phyloP scores from a whole-genome alignment of 1,140 invertebrate species.

The Mamestra configurata region DNA sequence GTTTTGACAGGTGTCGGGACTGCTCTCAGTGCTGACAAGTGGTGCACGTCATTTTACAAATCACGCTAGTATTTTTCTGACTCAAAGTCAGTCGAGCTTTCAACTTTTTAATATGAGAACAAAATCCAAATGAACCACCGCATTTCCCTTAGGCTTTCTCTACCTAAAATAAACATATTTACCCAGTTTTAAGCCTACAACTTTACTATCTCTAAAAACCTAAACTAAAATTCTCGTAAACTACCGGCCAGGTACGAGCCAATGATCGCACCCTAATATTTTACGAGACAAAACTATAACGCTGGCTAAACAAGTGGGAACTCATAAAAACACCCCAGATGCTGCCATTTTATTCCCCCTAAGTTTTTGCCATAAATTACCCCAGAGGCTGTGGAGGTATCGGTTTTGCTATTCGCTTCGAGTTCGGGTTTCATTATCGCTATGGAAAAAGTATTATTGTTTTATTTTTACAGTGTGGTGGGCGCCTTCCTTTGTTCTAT shows the following conservation, averaged over 20 bases:
- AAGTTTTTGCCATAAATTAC: conserved; percentile 18
- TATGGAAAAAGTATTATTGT: background rate
- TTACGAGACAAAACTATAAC: conserved; percentile 14
- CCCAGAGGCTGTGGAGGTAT: background rate
- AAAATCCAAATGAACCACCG: too few relatives aligned
- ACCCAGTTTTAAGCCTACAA: too few relatives aligned
- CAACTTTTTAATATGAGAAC: too few relatives aligned
- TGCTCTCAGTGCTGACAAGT: too few relatives aligned
- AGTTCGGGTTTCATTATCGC: conserved; percentile 4
- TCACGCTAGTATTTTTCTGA: too few relatives aligned
- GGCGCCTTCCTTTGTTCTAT: too few relatives aligned
- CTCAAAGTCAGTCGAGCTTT: too few relatives aligned
- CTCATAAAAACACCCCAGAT: conserved; percentile 20
- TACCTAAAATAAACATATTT: too few relatives aligned
- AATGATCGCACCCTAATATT: conserved; percentile 7
- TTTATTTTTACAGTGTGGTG: background rate
- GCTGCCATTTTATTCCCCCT: background rate
- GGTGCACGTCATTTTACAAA: too few relatives aligned
- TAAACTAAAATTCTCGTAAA: background rate
- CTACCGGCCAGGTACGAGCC: background rate
- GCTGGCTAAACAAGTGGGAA: conserved; percentile 7
- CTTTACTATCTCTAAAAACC: too few relatives aligned
- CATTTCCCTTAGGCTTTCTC: too few relatives aligned
- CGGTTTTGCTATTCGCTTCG: background rate
- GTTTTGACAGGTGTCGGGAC: too few relatives aligned